Evolutionary conservation across 92 coral and sea anemone species (phyloP), one percentile per base, ranked within the genome.

Genomic region (Paramuricea clavata): DNA sequence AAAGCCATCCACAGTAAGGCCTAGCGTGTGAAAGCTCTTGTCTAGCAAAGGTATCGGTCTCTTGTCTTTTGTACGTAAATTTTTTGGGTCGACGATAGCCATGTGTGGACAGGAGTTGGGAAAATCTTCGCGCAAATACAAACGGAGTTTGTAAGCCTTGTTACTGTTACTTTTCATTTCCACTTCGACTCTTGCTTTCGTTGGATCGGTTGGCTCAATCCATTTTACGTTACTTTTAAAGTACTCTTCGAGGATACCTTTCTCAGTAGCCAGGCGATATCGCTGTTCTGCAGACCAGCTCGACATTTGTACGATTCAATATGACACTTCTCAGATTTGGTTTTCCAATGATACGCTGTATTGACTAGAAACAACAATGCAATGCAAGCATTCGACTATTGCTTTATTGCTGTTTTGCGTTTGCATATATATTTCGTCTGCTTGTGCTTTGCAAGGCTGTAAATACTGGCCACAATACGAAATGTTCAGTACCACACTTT

Each of bases 201-300:
- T n/a, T 65, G 72, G 39, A 5, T 92, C 87, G 52, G 85, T 86
- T 43, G 93, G 94, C 39, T 89, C 64, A 22, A 39, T 87, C 98
- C 98, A 95, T 62, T 85, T 69, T 6, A 95, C 83, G 49, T 80
- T 89, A 41, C 71, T 81, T n/a, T 74, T 62, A 79, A 95, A 95
- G 87, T 91, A 93, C 12, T 86, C 27, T 65, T 76, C 89, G 3
- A 95, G 86, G 26, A 95, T 42, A 0, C 59, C 78, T 64, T 82
- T 95, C 89, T 39, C 44, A n/a, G 74, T 70, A 0, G 54, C 92
- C 30, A 95, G 88, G 39, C 98, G 86, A 50, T 52, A 28, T 50
- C 73, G 94, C 81, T 93, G 95, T 2, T 81, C 41, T 59, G n/a
- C 47, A 17, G 95, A 73, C 98, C 98, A 95, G 74, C 90, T 72